Evolutionary conservation across 2,888 invertebrate genomes (phyloP).

Genomic region (Drosophila acutilabella): DNA sequence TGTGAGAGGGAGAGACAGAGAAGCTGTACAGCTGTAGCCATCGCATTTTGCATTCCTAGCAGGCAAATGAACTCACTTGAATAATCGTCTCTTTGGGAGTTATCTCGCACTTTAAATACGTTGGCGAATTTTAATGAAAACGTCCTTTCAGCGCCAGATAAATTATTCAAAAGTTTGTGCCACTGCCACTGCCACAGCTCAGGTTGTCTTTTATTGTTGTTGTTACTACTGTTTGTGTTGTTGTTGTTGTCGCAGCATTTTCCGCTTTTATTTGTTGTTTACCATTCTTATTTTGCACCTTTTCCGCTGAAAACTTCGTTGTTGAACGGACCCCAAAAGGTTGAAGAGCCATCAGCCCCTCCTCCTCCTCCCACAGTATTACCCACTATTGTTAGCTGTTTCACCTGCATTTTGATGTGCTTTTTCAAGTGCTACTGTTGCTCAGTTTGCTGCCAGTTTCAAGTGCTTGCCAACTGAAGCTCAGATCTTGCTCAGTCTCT

Average conservation of each 20-base stretch:
- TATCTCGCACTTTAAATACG: constrained; percentile 76
- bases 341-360: constrained; percentile 41
- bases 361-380: constrained; percentile 23
- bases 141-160: constrained; percentile 76
- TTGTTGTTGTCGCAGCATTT: constrained; percentile 46
- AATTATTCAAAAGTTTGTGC: constrained; percentile 79
- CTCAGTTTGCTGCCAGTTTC: constrained; percentile 52
- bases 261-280: constrained; percentile 60
- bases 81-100: constrained; percentile 78
- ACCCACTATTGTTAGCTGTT: constrained; percentile 44
- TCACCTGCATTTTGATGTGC: constrained; percentile 22
- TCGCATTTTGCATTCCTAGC: constrained; percentile 68
- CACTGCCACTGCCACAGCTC: constrained; percentile 59
- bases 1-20: neutral
- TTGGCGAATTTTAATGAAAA: constrained; percentile 79
- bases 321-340: constrained; percentile 27
- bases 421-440: constrained; percentile 31
- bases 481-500: constrained; percentile 21
- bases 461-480: constrained; percentile 38
- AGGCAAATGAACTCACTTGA: constrained; percentile 79
- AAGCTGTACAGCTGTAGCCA: constrained; percentile 18
- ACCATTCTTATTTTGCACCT: constrained; percentile 73
- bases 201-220: constrained; percentile 41
- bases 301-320: constrained; percentile 55
- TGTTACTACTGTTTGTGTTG: constrained; percentile 45